Percentiles rank a stretch among this genome's conserved stretches.
Evolutionary conservation across 2,797 vertebrate genomes (phyloP).

Genomic region (Helostoma temminkii): DNA sequence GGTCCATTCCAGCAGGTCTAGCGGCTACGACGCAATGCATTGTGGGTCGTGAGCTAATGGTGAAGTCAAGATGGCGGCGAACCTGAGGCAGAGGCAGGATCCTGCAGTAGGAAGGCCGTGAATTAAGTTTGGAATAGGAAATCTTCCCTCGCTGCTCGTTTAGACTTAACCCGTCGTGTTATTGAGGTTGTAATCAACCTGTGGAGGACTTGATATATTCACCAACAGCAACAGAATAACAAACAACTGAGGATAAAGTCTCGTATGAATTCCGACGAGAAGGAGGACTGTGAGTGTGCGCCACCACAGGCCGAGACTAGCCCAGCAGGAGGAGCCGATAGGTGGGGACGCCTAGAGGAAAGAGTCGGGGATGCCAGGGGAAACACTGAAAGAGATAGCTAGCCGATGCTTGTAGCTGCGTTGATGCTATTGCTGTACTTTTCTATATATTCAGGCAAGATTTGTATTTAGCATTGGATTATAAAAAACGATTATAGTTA

Average conservation of each 20-base stretch:
- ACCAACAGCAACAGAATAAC: constrained; percentile 62
- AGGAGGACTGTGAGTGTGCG: constrained; percentile 87
- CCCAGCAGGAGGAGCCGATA: constrained; percentile 76
- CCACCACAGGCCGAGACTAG: constrained; percentile 85
- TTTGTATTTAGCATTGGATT: background rate
- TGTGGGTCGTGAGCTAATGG: constrained; percentile 74
- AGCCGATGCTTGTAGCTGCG: constrained; percentile 14
- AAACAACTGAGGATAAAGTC: constrained; percentile 79
- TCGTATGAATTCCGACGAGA: constrained; percentile 88
- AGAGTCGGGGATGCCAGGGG: constrained; percentile 64
- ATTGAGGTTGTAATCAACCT: constrained; percentile 18
- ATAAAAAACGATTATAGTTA: background rate
- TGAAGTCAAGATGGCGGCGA: constrained; percentile 84
- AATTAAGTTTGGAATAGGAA: constrained; percentile 69
- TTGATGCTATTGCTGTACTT: background rate
- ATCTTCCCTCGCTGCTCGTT: constrained; percentile 11
- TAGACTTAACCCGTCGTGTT: constrained; percentile 6
- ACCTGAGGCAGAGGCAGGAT: constrained; percentile 69
- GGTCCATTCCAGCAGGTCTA: constrained; percentile 49
- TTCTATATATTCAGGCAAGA: background rate
- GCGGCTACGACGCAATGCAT: constrained; percentile 67
- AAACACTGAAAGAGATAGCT: constrained; percentile 11
- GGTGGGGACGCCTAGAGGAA: constrained; percentile 72
- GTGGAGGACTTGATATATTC: constrained; percentile 53
- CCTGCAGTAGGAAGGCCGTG: constrained; percentile 74